A percentile compares a stretch with the other conserved stretches of the same genome.
phyloP scores from a whole-genome alignment of 2,888 invertebrate genomes.

The Noctua janthina region DNA sequence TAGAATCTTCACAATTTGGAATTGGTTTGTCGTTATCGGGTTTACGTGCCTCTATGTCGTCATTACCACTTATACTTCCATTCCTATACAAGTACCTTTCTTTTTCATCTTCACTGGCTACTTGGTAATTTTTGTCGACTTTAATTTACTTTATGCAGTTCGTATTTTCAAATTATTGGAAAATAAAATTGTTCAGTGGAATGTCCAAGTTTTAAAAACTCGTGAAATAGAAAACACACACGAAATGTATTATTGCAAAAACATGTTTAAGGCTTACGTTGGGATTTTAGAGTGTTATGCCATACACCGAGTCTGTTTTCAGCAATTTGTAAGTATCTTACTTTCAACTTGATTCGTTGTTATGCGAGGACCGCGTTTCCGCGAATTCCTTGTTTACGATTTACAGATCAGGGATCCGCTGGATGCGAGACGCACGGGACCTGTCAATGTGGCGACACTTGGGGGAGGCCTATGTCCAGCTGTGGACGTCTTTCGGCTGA shows the following conservation, averaged over 20 bases:
- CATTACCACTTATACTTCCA: not conserved
- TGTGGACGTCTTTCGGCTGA: too few species aligned
- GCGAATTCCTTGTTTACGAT: not conserved
- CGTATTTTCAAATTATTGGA: constrained; percentile 23
- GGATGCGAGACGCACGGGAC: too few species aligned
- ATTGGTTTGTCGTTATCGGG: constrained; percentile 12
- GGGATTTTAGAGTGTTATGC: constrained; percentile 34
- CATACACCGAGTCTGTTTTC: not conserved
- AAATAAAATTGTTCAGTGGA: constrained; percentile 38
- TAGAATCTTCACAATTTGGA: not conserved
- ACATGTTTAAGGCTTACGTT: constrained; percentile 25
- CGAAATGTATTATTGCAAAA: not conserved
- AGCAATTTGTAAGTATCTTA: not conserved
- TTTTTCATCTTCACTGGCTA: not conserved
- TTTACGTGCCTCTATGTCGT: not conserved
- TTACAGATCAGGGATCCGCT: not conserved
- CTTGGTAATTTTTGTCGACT: constrained; percentile 19
- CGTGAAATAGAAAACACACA: not conserved
- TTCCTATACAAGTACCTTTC: not conserved
- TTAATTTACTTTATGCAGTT: constrained; percentile 29
- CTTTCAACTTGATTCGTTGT: not conserved
- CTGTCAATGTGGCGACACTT: too few species aligned
- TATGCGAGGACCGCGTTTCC: not conserved
- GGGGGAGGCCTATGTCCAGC: too few species aligned
- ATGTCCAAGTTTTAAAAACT: constrained; percentile 2